Conservation (phyloP, 2,888 invertebrate species). For the Andrena camellia region DNA sequence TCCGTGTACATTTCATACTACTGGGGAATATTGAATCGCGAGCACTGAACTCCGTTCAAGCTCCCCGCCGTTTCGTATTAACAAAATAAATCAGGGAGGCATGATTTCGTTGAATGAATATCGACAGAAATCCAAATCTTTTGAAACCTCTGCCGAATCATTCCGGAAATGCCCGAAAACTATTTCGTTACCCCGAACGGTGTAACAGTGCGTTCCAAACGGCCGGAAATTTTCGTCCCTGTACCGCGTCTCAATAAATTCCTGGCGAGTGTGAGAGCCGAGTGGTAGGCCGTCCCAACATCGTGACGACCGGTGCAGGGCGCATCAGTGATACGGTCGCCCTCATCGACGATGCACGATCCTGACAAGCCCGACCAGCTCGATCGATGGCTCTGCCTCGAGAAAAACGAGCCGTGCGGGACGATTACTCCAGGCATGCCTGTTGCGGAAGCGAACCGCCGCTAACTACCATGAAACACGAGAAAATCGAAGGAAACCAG, state of each 20-base stretch:
- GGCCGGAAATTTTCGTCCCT: constrained; percentile 11
- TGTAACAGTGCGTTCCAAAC: background rate
- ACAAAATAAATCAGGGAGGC: too few species aligned
- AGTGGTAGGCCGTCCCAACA: constrained; percentile 29
- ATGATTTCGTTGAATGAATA: background rate
- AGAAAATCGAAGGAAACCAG: constrained; percentile 76
- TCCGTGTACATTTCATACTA: background rate
- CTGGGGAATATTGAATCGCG: background rate
- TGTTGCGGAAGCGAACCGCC: constrained; percentile 70
- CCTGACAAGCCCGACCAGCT: constrained; percentile 30
- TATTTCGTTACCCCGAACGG: background rate
- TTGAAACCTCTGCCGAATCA: background rate
- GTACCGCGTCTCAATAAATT: constrained; percentile 53
- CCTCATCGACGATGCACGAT: constrained; percentile 67
- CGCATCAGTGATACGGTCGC: constrained; percentile 38
- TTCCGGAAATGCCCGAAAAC: background rate
- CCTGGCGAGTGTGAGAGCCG: constrained; percentile 39
- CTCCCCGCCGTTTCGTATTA: too few species aligned
- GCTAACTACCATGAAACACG: constrained; percentile 78
- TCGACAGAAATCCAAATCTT: background rate
- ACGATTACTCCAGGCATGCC: constrained; percentile 70
- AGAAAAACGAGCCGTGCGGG: constrained; percentile 70
- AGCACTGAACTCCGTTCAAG: background rate
- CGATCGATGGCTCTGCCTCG: constrained; percentile 66
- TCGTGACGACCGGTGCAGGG: constrained; percentile 36